Evolutionary conservation across 2,113 vertebrate genomes (phyloP).

Genomic region (Lophius piscatorius): DNA sequence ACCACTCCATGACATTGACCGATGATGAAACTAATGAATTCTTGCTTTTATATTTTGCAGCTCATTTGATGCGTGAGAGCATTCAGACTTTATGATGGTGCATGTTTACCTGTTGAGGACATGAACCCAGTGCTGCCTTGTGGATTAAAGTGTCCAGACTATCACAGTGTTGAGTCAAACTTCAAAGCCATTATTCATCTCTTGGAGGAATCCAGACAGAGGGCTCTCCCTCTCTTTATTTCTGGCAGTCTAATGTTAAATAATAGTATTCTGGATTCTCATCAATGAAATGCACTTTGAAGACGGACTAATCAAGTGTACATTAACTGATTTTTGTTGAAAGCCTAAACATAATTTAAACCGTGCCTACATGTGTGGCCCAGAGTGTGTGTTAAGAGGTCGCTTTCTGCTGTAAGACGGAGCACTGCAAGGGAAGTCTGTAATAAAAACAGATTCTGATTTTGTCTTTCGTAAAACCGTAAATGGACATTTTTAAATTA

Average conservation of each 20-base stretch:
- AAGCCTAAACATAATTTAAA: slow-evolving; percentile 59
- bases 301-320: slow-evolving; percentile 30
- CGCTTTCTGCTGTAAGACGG: slow-evolving; percentile 54
- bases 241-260: slow-evolving; percentile 33
- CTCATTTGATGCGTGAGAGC: slow-evolving; percentile 49
- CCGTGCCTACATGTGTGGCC: slow-evolving; percentile 37
- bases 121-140: slow-evolving; percentile 38
- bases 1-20: too few relatives aligned
- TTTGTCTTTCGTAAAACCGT: slow-evolving; percentile 49
- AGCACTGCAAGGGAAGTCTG: slow-evolving; percentile 48
- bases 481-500: slow-evolving; percentile 51
- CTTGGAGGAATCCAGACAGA: slow-evolving; percentile 27
- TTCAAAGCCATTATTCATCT: slow-evolving; percentile 29
- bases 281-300: slow-evolving; percentile 29
- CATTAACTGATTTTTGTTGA: slow-evolving; percentile 47
- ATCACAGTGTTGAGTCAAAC: slow-evolving; percentile 34
- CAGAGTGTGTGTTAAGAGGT: slow-evolving; percentile 45
- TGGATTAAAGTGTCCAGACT: slow-evolving; percentile 39
- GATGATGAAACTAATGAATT: too few relatives aligned
- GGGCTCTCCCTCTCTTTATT: slow-evolving; percentile 6
- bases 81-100: slow-evolving; percentile 1
- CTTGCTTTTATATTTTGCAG: slow-evolving; percentile 46
- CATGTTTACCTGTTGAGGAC: slow-evolving; percentile 15
- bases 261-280: slow-evolving; percentile 24
- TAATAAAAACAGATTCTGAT: slow-evolving; percentile 30